Conservation (phyloP, 2,797 vertebrate species). For the Semotilus atromaculatus region DNA sequence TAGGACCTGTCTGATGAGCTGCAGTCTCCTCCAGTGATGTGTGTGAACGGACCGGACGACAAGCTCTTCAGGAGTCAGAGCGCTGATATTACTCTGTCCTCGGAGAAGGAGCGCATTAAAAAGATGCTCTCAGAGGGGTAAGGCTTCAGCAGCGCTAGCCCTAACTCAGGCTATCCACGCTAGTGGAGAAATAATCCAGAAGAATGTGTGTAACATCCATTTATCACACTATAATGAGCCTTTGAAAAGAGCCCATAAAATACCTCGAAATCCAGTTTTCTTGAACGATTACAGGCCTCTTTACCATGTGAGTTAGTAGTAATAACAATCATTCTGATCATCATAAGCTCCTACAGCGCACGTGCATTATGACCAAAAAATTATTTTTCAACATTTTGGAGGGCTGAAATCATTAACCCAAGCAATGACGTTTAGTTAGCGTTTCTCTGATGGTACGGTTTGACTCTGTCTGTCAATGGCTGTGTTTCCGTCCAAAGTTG, state of each 20-base stretch:
- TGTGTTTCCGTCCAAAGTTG: neutral
- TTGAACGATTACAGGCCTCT: neutral
- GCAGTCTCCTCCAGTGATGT: constrained; percentile 83
- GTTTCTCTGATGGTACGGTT: too few relatives aligned
- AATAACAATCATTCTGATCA: too few relatives aligned
- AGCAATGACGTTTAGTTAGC: neutral
- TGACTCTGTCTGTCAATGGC: neutral
- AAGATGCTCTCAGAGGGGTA: constrained; percentile 99
- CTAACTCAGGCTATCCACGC: neutral
- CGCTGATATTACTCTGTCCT: constrained; percentile 87
- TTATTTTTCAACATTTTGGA: neutral
- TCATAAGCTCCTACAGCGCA: too few relatives aligned
- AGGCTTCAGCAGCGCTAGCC: constrained; percentile 18
- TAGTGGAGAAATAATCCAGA: neutral
- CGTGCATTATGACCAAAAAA: too few relatives aligned
- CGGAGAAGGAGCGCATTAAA: constrained; percentile 93
- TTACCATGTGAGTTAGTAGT: neutral
- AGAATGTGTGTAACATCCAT: neutral
- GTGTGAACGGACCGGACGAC: constrained; percentile 91
- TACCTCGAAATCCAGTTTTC: neutral
- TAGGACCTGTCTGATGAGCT: constrained; percentile 82
- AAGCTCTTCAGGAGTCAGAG: constrained; percentile 96
- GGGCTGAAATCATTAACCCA: neutral
- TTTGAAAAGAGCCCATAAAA: neutral
- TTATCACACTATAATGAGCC: neutral